These are phyloP conservation scores for Odontomyia ornata DNA, from an alignment of 2,888 invertebrate genomes.

Conservation along the genomic window DNA sequence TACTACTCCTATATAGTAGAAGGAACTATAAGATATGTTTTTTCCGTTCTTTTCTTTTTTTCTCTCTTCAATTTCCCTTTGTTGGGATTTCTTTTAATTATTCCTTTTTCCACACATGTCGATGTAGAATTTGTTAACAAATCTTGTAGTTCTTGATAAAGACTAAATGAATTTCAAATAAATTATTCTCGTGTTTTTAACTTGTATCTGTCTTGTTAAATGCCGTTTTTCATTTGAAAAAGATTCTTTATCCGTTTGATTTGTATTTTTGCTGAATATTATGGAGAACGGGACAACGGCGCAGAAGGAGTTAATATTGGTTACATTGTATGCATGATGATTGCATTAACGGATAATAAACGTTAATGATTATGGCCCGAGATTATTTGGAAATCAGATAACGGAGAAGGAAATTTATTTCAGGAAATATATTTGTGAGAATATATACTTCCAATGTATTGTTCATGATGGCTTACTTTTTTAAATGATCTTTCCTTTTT, in stretches of 20 bases:
- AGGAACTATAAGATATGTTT: too few species aligned
- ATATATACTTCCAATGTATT: too few species aligned
- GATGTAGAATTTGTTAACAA: conserved; percentile 38
- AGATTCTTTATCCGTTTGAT: not conserved
- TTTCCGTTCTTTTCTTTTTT: not conserved
- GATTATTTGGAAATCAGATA: too few species aligned
- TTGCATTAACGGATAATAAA: not conserved
- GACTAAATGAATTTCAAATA: conserved; percentile 39
- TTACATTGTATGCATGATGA: conserved; percentile 4
- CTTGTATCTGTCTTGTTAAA: conserved; percentile 40
- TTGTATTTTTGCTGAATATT: not conserved
- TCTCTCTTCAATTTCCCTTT: not conserved
- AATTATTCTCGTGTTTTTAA: conserved; percentile 23
- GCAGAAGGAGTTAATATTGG: not conserved
- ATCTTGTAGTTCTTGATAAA: conserved; percentile 27
- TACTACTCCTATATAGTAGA: too few species aligned
- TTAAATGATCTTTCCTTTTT: too few species aligned
- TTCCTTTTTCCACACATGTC: not conserved
- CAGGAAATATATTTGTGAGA: too few species aligned
- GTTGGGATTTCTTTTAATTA: not conserved
- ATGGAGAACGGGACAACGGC: not conserved
- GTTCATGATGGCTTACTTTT: too few species aligned
- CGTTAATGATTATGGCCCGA: too few species aligned
- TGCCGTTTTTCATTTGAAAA: conserved; percentile 40
- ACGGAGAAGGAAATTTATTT: too few species aligned